A percentile compares a stretch with the other conserved stretches of the same genome.
These are phyloP conservation scores for Camponotus fellah DNA, from an alignment of 2,888 invertebrate genomes.

Conservation along the genomic window DNA sequence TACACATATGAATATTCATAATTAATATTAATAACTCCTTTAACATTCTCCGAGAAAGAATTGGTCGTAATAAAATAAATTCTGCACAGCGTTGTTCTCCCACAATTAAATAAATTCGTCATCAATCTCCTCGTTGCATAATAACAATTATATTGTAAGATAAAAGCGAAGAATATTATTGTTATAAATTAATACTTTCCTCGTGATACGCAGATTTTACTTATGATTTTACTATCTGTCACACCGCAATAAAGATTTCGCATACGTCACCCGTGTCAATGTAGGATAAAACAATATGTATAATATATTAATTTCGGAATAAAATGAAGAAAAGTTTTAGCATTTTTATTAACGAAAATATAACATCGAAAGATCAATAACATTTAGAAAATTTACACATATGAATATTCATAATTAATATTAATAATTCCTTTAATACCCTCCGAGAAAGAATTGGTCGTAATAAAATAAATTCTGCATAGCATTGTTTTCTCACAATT, in stretches of 20 bases:
- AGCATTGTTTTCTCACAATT: too few species aligned
- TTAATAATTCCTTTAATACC: background rate
- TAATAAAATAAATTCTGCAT: background rate
- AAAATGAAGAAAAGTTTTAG: too few species aligned
- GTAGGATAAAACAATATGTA: background rate
- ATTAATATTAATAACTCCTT: background rate
- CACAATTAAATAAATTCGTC: background rate
- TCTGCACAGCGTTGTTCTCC: too few species aligned
- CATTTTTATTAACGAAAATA: too few species aligned
- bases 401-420: background rate
- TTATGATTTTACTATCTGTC: background rate
- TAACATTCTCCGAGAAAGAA: background rate
- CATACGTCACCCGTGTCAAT: background rate
- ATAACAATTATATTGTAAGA: background rate
- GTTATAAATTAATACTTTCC: background rate
- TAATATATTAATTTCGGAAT: too few species aligned
- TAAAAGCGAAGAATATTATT: background rate
- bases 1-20: background rate
- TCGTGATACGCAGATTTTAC: background rate
- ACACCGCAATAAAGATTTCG: background rate
- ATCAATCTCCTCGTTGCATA: background rate
- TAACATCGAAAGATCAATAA: background rate
- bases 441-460: background rate
- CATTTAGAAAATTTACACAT: background rate
- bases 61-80: background rate